A percentile compares a stretch with the other conserved stretches of the same genome.
Conservation (phyloP, 2,113 vertebrate species). For the Orycteropus afer region DNA sequence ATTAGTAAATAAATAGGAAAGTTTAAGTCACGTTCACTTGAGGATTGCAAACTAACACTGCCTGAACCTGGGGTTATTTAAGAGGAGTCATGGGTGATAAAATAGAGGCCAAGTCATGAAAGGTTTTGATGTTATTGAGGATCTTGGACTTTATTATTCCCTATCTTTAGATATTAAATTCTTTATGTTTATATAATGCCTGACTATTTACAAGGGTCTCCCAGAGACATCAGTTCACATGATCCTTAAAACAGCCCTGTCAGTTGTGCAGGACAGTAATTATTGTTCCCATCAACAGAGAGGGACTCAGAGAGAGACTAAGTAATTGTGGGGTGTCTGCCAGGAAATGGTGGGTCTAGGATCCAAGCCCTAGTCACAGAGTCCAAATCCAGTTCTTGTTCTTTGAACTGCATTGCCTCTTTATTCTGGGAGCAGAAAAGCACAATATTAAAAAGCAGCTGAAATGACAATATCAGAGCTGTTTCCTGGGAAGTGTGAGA, state of each 20-base stretch:
- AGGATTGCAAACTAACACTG: not conserved
- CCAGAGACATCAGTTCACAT: not conserved
- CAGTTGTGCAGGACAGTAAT: not conserved
- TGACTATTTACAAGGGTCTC: not conserved
- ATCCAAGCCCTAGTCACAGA: not conserved
- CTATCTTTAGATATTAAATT: not conserved
- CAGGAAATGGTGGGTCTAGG: not conserved
- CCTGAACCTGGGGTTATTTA: not conserved
- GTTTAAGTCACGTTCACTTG: not conserved
- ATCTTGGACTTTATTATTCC: conserved; percentile 13
- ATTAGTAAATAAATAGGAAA: not conserved
- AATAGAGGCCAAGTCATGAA: not conserved
- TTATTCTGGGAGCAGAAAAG: not conserved
- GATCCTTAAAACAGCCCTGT: not conserved
- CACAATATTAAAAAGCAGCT: not conserved
- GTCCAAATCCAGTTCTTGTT: not conserved
- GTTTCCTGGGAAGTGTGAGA: not conserved
- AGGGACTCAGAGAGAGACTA: not conserved
- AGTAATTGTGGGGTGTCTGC: not conserved
- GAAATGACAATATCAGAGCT: not conserved
- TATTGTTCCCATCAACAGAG: not conserved
- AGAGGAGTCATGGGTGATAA: not conserved
- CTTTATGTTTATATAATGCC: not conserved
- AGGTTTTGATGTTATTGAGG: not conserved
- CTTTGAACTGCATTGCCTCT: not conserved